These are phyloP conservation scores for Ptyas mucosa DNA, from an alignment of 2,113 vertebrate species.

Conservation along the genomic window DNA sequence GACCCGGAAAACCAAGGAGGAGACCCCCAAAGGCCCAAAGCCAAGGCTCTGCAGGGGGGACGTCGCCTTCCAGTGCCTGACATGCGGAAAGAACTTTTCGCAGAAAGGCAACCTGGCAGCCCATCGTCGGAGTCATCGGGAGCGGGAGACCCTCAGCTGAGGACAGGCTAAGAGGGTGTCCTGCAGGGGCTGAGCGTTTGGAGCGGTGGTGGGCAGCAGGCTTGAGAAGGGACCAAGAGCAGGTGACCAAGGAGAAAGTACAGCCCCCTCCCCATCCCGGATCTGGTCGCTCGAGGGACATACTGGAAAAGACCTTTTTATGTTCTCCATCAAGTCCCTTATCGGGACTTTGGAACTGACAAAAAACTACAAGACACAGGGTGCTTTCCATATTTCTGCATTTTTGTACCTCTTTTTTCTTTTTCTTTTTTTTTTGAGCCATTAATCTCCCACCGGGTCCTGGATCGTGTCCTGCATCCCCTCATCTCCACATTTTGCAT, in stretches of 20 bases:
- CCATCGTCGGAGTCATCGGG: neutral
- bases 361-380: neutral
- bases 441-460: neutral
- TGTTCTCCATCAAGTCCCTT: neutral
- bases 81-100: slow-evolving; percentile 9
- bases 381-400: too few relatives aligned
- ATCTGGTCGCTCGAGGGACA: neutral
- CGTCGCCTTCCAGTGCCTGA: slow-evolving; percentile 2
- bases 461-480: neutral
- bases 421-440: too few relatives aligned
- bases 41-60: neutral
- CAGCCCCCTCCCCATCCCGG: neutral
- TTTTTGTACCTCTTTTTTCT: too few relatives aligned
- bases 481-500: neutral
- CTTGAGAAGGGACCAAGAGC: neutral
- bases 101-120: neutral
- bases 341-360: neutral
- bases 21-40: neutral
- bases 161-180: neutral
- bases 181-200: fast-evolving
- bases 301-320: neutral
- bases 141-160: neutral
- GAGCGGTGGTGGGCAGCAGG: too few relatives aligned
- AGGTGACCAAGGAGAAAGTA: too few relatives aligned
- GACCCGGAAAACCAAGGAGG: neutral